Evolutionary conservation across 2,888 invertebrate genomes (phyloP).

Genomic region (Nesidiocoris tenuis): DNA sequence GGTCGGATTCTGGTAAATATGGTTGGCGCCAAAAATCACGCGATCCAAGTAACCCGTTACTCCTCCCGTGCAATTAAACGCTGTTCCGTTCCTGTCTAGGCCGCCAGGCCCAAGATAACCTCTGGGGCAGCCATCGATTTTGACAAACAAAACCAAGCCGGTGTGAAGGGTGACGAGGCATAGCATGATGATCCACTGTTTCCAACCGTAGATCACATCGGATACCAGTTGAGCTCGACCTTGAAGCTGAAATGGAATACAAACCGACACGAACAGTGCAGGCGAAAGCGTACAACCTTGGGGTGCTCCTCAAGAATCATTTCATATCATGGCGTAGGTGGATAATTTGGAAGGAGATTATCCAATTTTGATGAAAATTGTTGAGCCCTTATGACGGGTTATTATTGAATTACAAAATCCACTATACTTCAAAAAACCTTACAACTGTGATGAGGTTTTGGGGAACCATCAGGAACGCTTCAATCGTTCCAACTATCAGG

Average conservation of each 20-base stretch:
- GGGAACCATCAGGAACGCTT: slow-evolving; percentile 58
- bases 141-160: slow-evolving; percentile 65
- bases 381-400: neutral
- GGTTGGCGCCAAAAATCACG: slow-evolving; percentile 61
- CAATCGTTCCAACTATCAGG: slow-evolving; percentile 70
- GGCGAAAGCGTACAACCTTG: neutral
- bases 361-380: too few species aligned
- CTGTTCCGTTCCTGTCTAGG: slow-evolving; percentile 59
- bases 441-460: slow-evolving; percentile 53
- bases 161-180: slow-evolving; percentile 65
- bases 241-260: slow-evolving; percentile 56
- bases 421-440: neutral
- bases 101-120: slow-evolving; percentile 81
- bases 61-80: slow-evolving; percentile 77
- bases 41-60: slow-evolving; percentile 80
- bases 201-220: slow-evolving; percentile 65
- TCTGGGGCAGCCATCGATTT: slow-evolving; percentile 73
- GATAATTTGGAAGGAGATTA: too few species aligned
- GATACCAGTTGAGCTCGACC: slow-evolving; percentile 58
- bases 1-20: slow-evolving; percentile 65
- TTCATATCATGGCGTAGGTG: too few species aligned
- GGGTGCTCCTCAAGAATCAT: too few species aligned
- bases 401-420: neutral
- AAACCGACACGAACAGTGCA: neutral
- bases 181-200: slow-evolving; percentile 71